A percentile compares a stretch with the other conserved stretches of the same genome.
Evolutionary conservation across 2,797 vertebrate species (phyloP).

Genomic region (Morelia viridis): DNA sequence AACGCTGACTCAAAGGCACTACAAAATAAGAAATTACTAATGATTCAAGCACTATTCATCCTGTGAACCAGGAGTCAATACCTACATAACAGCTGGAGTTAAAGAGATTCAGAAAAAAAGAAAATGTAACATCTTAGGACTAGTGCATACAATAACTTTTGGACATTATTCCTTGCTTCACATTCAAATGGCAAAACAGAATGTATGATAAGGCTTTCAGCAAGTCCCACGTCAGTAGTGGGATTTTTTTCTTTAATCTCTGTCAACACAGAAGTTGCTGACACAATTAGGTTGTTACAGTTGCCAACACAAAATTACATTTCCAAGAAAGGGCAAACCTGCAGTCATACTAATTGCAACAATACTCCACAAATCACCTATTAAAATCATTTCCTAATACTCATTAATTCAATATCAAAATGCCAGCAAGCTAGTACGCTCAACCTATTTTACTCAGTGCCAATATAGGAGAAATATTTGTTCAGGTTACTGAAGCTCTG

Average conservation of each 20-base stretch:
- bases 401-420: not conserved
- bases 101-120: not conserved
- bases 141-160: not conserved
- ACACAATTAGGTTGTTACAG: too few species aligned
- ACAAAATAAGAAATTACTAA: not conserved
- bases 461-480: not conserved
- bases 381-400: not conserved
- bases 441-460: not conserved
- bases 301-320: not conserved
- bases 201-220: not conserved
- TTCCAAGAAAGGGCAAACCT: not conserved
- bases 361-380: not conserved
- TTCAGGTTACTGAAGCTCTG: not conserved
- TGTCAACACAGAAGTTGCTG: not conserved
- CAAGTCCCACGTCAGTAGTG: not conserved
- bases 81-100: not conserved
- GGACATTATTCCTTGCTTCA: not conserved
- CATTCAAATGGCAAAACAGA: not conserved
- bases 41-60: not conserved
- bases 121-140: not conserved
- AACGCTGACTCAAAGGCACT: not conserved
- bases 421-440: not conserved
- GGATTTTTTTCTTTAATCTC: not conserved
- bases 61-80: not conserved
- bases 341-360: not conserved